phyloP scores from a whole-genome alignment of 1,140 invertebrate genomes.

The Brevipalpus yothersi region DNA sequence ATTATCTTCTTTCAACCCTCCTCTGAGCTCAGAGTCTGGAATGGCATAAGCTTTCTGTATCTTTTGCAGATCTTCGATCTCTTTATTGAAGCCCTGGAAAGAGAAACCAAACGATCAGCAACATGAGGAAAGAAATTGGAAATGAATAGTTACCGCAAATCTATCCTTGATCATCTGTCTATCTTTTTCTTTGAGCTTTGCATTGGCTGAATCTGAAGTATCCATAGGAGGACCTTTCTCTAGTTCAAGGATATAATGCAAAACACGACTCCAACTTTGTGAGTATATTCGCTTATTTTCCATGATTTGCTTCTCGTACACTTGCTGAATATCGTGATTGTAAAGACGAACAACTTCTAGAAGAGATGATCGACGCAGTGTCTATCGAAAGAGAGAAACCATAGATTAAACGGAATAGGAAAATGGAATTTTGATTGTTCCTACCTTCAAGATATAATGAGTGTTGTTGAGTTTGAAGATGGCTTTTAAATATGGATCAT shows the following conservation, averaged over 20 bases:
- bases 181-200: conserved; percentile 55
- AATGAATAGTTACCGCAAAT: conserved; percentile 36
- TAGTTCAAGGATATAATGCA: conserved; percentile 36
- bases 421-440: conserved; percentile 32
- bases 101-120: no score
- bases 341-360: conserved; percentile 48
- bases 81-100: conserved; percentile 64
- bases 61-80: conserved; percentile 62
- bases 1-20: conserved; percentile 55
- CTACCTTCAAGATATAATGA: conserved; percentile 56
- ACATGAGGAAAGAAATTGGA: neutral
- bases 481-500: conserved; percentile 49
- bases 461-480: conserved; percentile 72
- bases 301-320: conserved; percentile 47
- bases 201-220: conserved; percentile 8
- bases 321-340: conserved; percentile 55
- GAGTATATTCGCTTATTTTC: conserved; percentile 50
- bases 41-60: conserved; percentile 74
- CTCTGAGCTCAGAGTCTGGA: conserved; percentile 62
- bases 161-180: conserved; percentile 76
- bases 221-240: conserved; percentile 17
- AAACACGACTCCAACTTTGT: conserved; percentile 55
- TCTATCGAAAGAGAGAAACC: neutral
- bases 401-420: neutral
- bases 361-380: conserved; percentile 27